A percentile compares a stretch with the other conserved stretches of the same genome.
Evolutionary conservation across 2,113 vertebrate species (phyloP).

Genomic region (Donacobius atricapilla): DNA sequence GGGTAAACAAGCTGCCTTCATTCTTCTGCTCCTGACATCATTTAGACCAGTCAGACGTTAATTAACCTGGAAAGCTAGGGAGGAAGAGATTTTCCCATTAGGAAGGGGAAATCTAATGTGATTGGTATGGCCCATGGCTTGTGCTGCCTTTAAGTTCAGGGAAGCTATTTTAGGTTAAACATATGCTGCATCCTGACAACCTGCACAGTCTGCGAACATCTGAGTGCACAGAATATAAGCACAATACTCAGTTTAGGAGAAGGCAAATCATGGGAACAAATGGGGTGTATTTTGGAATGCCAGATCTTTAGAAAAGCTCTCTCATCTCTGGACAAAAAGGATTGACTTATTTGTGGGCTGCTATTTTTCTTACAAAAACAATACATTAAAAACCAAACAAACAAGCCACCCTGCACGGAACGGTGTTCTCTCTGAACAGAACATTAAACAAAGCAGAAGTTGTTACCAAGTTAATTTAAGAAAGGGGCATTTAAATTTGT

Average conservation of each 20-base stretch:
- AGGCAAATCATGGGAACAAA: not conserved
- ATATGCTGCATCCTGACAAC: not conserved
- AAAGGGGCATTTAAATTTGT: not conserved
- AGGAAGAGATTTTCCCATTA: not conserved
- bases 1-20: not conserved
- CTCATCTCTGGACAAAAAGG: not conserved
- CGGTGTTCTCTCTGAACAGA: not conserved
- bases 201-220: not conserved
- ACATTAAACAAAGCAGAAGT: not conserved
- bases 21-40: not conserved
- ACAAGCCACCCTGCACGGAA: not conserved
- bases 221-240: not conserved
- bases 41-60: not conserved
- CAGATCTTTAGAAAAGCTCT: not conserved
- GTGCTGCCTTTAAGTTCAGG: not conserved
- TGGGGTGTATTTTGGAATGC: not conserved
- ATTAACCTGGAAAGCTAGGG: not conserved
- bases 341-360: not conserved
- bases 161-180: not conserved
- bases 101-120: not conserved
- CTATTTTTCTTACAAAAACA: not conserved
- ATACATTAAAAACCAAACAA: not conserved
- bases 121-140: not conserved
- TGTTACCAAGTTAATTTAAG: not conserved
- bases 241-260: not conserved